Percentiles rank a stretch among this genome's conserved stretches.
Evolutionary conservation across 2,888 invertebrate genomes (phyloP).

Genomic region (Hecatera dysodea): DNA sequence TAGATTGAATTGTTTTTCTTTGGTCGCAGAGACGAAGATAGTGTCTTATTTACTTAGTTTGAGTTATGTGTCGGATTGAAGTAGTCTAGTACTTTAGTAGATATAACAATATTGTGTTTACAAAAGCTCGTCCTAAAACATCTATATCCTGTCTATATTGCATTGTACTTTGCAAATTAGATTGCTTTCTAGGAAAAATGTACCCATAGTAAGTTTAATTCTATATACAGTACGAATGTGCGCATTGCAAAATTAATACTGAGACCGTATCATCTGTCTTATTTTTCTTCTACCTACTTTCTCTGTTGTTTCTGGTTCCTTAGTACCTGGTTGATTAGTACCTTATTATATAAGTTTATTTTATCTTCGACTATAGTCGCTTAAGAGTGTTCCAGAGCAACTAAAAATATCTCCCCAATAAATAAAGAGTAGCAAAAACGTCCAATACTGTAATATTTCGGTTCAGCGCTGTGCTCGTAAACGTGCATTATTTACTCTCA

Average conservation of each 20-base stretch:
- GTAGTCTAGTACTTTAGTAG: not conserved
- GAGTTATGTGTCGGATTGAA: not conserved
- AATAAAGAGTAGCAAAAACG: not conserved
- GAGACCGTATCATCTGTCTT: too few relatives aligned
- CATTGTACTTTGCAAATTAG: not conserved
- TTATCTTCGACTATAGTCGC: too few relatives aligned
- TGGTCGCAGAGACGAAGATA: constrained; percentile 15
- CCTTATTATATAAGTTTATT: too few relatives aligned
- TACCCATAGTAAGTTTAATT: not conserved
- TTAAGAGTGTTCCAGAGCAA: not conserved
- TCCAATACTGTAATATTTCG: not conserved
- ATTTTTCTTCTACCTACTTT: not conserved
- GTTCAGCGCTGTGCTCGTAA: constrained; percentile 3
- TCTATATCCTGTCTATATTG: not conserved
- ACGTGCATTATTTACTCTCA: constrained; percentile 41
- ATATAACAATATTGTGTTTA: not conserved
- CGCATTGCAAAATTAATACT: too few relatives aligned
- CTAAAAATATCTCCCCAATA: not conserved
- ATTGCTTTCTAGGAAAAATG: not conserved
- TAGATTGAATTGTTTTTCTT: constrained; percentile 15
- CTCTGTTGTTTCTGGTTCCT: not conserved
- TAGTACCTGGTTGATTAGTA: too few relatives aligned
- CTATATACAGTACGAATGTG: too few relatives aligned
- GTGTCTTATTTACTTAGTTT: constrained; percentile 1
- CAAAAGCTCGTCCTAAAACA: not conserved